Evolutionary conservation across 2,113 vertebrate species (phyloP), one percentile per base, ranked within the genome.

Genomic region (Rhinoderma darwinii): DNA sequence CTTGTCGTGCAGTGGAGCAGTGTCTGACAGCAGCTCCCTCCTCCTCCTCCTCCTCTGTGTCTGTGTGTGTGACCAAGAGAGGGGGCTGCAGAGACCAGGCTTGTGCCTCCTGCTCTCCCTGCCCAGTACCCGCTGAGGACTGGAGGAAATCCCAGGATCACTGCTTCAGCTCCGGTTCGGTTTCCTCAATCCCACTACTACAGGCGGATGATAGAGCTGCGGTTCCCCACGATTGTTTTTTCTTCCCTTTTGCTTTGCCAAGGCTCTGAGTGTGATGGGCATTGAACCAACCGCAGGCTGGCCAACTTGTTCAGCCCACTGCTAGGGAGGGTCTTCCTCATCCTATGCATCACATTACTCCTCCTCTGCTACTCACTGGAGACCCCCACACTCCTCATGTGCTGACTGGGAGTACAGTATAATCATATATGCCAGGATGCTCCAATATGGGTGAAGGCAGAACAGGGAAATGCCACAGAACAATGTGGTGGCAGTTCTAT

Each of bases 11-110:
- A 50, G 22, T 47, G 32, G 59, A 83, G 79, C 79, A 61, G 61
- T 10, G 72, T 78, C 27, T 87, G 85, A 87, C 85, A 86, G 85
- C 85, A 82, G 77, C 85, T 8, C 77, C 66, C 85, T 39, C 41
- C 51, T 77, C 83, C 54, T 77, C 84, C 50, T 81, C 56, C 61
- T 78, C 54, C 30, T 51, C 74, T 37, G 75, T 35, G 30, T 32
- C 37, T 50, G 80, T 72, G 75, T 70, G 56, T 70, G 84, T 86
- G 84, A 86, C 84, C 84, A 17, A 72, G 84, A 82, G 84, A 85
- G 84, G 85, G 66, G 77, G 85, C 73, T 85, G 73, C 83, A 73
- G 84, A 51, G 83, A n/a, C 44, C 51, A 30, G 43, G 84, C 43
- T 39, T 20, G 54, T 50, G 56, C 47, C 84, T 70, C 25, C 59